Conservation (phyloP, 2,797 vertebrate genomes). For the Sandelia bainsii region DNA sequence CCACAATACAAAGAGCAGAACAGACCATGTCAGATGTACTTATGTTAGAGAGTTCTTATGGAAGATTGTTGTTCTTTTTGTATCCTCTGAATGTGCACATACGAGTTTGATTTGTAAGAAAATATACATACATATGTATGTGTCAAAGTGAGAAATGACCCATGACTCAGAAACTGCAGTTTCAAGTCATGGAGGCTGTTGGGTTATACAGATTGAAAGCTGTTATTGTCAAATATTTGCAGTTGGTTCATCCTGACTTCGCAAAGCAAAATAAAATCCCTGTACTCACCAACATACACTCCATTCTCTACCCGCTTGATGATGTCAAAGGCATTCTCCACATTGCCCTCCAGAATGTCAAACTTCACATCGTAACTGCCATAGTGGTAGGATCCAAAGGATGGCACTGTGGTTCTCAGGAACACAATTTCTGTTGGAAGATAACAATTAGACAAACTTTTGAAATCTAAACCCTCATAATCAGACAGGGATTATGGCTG, state of each 20-base stretch:
- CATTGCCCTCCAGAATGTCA: slow-evolving; percentile 93
- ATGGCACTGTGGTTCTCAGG: slow-evolving; percentile 90
- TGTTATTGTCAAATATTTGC: slow-evolving; percentile 57
- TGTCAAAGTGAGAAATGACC: slow-evolving; percentile 70
- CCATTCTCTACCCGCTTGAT: slow-evolving; percentile 92
- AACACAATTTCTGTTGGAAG: slow-evolving; percentile 94
- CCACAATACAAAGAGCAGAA: slow-evolving; percentile 64
- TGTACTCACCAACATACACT: slow-evolving; percentile 92
- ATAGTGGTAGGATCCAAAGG: slow-evolving; percentile 82
- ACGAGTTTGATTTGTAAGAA: slow-evolving; percentile 72
- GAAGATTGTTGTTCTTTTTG: slow-evolving; percentile 35
- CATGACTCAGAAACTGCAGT: slow-evolving; percentile 64
- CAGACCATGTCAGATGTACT: slow-evolving; percentile 74
- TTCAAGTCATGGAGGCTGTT: slow-evolving; percentile 55
- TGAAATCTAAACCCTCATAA: slow-evolving; percentile 47
- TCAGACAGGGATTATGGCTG: slow-evolving; percentile 25
- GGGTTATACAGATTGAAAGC: slow-evolving; percentile 35
- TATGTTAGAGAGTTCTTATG: slow-evolving; percentile 47
- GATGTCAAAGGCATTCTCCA: slow-evolving; percentile 94
- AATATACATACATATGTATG: slow-evolving; percentile 44
- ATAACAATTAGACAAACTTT: slow-evolving; percentile 56
- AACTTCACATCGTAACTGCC: slow-evolving; percentile 91
- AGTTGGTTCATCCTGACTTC: slow-evolving; percentile 34
- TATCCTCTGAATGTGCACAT: slow-evolving; percentile 61
- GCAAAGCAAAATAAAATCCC: slow-evolving; percentile 22